phyloP scores from a whole-genome alignment of 2,888 invertebrate genomes.

The Timandra comae region DNA sequence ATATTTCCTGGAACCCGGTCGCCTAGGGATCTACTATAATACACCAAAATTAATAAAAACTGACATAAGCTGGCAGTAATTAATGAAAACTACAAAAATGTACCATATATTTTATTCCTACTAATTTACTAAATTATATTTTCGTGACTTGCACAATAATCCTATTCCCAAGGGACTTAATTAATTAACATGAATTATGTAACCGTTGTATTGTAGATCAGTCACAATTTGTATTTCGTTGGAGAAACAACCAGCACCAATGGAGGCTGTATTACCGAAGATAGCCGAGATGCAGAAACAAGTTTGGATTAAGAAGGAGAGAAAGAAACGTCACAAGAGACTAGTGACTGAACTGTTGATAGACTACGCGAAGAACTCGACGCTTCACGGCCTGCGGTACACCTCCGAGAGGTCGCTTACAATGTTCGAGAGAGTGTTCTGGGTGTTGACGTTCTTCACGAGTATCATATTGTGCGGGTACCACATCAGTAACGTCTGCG shows the following conservation, averaged over 20 bases:
- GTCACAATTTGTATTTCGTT: no score
- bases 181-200: no score
- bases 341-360: neutral
- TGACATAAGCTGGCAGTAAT: no score
- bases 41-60: no score
- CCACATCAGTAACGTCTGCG: neutral
- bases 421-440: neutral
- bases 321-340: neutral
- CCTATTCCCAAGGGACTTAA: no score
- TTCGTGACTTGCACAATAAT: no score
- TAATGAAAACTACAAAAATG: no score
- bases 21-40: no score
- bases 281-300: neutral
- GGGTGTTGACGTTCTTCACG: neutral
- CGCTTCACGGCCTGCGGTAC: neutral
- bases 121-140: no score
- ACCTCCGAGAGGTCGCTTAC: neutral
- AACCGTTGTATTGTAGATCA: no score
- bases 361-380: constrained; percentile 1
- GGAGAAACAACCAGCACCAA: neutral
- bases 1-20: no score
- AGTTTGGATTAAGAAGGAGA: neutral
- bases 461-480: neutral
- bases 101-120: no score
- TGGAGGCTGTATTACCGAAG: neutral